Conservation (phyloP, 1,140 invertebrate species). For the Musca vetustissima region DNA sequence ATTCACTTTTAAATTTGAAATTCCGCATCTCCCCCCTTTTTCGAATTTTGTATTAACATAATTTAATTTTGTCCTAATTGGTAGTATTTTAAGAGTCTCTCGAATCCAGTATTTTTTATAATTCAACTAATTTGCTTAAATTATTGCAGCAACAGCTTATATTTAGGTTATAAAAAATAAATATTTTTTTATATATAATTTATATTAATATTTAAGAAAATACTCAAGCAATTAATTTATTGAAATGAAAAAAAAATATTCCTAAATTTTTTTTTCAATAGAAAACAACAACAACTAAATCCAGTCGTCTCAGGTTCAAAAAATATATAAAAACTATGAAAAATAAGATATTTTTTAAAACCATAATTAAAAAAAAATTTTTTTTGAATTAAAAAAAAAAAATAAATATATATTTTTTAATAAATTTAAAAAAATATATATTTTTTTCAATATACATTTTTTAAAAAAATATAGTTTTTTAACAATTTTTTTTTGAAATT, state of each 20-base stretch:
- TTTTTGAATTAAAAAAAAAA: too few species aligned
- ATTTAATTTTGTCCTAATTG: slow-evolving; percentile 11
- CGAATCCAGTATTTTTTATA: too few species aligned
- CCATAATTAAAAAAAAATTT: too few species aligned
- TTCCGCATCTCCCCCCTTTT: too few species aligned
- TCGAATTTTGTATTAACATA: background rate
- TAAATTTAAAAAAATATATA: too few species aligned
- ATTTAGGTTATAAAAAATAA: background rate
- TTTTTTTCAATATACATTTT: too few species aligned
- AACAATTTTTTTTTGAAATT: too few species aligned
- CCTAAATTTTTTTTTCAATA: slow-evolving; percentile 5
- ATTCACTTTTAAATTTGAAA: too few species aligned
- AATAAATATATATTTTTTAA: too few species aligned
- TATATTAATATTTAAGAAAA: background rate
- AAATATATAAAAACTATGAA: too few species aligned
- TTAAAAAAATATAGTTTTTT: too few species aligned
- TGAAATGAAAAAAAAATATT: background rate
- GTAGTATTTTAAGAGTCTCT: background rate
- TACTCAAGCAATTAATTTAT: background rate
- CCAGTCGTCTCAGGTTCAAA: slow-evolving; percentile 19
- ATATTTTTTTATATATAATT: background rate
- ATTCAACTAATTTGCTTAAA: background rate
- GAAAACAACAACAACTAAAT: slow-evolving; percentile 11
- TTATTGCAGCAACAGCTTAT: background rate
- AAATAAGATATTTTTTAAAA: too few species aligned